Evolutionary conservation across 2,797 vertebrate genomes (phyloP).

Genomic region (Neosalanx taihuensis): DNA sequence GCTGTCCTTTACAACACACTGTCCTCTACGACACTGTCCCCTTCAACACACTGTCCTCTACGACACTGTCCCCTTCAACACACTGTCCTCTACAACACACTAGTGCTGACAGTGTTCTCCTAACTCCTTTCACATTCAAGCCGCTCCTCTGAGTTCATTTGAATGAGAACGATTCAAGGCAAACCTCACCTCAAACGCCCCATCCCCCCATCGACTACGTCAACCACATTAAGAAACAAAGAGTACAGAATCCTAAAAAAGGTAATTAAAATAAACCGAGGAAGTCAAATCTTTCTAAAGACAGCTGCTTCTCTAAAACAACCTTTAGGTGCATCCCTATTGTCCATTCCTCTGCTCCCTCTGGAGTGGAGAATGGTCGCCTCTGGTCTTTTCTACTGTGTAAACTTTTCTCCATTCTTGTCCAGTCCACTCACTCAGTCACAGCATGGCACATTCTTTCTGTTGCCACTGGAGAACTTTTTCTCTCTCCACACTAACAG

Average conservation of each 20-base stretch:
- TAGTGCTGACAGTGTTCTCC: background rate
- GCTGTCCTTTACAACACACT: too few relatives aligned
- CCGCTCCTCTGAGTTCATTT: background rate
- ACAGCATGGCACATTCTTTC: slow-evolving; percentile 75
- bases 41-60: too few relatives aligned
- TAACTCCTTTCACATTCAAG: background rate
- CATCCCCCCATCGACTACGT: slow-evolving; percentile 1
- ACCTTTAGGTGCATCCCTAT: too few relatives aligned
- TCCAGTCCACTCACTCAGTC: slow-evolving; percentile 60
- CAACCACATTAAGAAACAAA: background rate
- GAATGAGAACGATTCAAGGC: background rate
- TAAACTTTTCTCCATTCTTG: slow-evolving; percentile 67
- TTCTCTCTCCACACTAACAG: slow-evolving; percentile 63
- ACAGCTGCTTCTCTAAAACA: too few relatives aligned
- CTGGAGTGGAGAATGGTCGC: slow-evolving; percentile 53
- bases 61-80: too few relatives aligned
- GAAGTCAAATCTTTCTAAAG: background rate
- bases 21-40: too few relatives aligned
- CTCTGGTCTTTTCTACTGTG: slow-evolving; percentile 52
- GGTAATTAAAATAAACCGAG: background rate
- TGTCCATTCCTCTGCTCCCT: slow-evolving; percentile 51
- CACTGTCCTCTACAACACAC: background rate
- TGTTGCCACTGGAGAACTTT: slow-evolving; percentile 77
- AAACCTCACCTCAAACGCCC: background rate
- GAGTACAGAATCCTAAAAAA: background rate